These are phyloP conservation scores for Elachura formosa DNA, from an alignment of 2,113 vertebrate genomes.

Conservation along the genomic window DNA sequence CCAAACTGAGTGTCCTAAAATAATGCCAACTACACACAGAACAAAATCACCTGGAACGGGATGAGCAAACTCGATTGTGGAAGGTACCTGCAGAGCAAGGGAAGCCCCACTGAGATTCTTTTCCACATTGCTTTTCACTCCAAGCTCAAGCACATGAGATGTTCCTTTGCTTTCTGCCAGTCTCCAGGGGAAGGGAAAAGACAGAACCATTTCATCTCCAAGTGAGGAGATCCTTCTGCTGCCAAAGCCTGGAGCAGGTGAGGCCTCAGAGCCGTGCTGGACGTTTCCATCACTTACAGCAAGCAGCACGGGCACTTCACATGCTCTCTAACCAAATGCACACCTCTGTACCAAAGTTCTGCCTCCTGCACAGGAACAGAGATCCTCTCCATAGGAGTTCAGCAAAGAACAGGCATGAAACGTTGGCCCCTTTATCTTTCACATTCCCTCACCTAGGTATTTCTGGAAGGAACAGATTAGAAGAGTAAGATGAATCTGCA, in stretches of 20 bases:
- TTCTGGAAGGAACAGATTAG: not conserved
- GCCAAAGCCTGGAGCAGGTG: not conserved
- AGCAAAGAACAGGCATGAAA: not conserved
- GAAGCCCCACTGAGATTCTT: not conserved
- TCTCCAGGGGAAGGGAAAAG: not conserved
- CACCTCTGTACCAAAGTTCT: not conserved
- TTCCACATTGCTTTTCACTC: not conserved
- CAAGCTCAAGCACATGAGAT: not conserved
- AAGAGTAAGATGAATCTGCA: not conserved
- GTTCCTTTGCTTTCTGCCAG: not conserved
- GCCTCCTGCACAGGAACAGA: not conserved
- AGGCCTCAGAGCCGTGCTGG: not conserved
- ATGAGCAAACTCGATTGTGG: not conserved
- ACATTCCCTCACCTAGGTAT: not conserved
- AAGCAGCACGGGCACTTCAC: not conserved
- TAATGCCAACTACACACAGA: not conserved
- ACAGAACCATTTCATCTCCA: fast-evolving
- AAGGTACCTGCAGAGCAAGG: not conserved
- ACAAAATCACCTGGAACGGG: not conserved
- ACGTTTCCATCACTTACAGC: not conserved
- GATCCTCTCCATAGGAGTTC: not conserved
- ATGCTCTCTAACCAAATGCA: fast-evolving
- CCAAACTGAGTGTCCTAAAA: not conserved
- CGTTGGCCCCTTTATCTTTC: not conserved
- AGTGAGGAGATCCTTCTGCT: not conserved